Percentiles rank a stretch among this genome's conserved stretches.
phyloP scores from a whole-genome alignment of 2,113 vertebrate genomes.

The Ictalurus punctatus region DNA sequence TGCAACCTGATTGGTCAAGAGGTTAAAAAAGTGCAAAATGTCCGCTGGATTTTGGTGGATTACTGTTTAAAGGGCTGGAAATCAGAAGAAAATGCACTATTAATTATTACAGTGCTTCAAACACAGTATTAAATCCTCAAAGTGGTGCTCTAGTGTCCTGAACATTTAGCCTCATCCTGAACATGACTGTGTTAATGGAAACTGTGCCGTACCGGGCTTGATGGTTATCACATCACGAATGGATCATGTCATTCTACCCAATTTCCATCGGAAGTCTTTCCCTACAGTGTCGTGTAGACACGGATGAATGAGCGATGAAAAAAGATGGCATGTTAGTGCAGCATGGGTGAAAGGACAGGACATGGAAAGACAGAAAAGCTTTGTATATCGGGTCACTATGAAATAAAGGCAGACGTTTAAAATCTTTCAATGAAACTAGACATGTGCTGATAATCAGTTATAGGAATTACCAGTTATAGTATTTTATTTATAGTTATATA shows the following conservation, averaged over 20 bases:
- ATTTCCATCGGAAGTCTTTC: background rate
- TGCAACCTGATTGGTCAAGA: background rate
- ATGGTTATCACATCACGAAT: background rate
- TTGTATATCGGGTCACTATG: constrained; percentile 25
- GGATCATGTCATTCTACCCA: background rate
- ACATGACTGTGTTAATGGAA: background rate
- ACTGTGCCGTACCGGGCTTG: background rate
- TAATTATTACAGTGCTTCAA: too few relatives aligned
- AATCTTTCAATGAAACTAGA: background rate
- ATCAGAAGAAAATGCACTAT: background rate
- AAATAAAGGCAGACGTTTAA: constrained; percentile 35
- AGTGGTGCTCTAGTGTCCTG: background rate
- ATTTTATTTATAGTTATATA: background rate
- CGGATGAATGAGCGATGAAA: constrained; percentile 26
- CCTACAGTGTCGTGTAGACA: background rate
- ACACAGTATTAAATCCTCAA: background rate
- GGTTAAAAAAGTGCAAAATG: background rate
- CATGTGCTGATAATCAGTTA: constrained; percentile 4
- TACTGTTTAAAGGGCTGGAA: background rate
- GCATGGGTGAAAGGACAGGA: constrained; percentile 23
- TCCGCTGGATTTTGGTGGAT: background rate
- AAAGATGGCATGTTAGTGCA: constrained; percentile 30
- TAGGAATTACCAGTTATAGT: too few relatives aligned
- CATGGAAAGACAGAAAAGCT: background rate
- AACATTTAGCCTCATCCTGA: background rate